Conservation (phyloP, 2,888 invertebrate species). For the Sepiola atlantica region DNA sequence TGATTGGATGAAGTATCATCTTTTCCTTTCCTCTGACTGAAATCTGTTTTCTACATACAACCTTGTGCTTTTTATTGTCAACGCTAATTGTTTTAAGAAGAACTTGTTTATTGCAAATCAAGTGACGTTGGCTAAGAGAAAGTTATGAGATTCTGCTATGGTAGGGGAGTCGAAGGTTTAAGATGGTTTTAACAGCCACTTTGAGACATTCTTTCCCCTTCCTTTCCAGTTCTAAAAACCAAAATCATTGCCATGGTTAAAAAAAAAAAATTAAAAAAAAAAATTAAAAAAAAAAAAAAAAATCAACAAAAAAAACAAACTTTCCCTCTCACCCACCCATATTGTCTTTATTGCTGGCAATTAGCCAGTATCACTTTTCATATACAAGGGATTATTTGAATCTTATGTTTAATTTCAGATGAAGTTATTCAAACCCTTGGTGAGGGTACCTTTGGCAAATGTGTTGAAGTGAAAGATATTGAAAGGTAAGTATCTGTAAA, state of each 20-base stretch:
- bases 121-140: background rate
- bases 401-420: constrained; percentile 81
- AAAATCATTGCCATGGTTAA: background rate
- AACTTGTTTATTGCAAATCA: background rate
- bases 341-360: constrained; percentile 13
- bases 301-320: too few species aligned
- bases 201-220: background rate
- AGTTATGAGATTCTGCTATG: background rate
- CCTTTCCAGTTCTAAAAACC: background rate
- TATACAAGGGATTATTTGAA: constrained; percentile 45
- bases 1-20: background rate
- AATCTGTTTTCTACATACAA: background rate
- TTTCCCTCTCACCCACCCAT: background rate
- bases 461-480: constrained; percentile 96
- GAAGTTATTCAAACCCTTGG: constrained; percentile 98
- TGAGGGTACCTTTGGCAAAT: constrained; percentile 99
- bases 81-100: background rate
- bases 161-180: background rate
- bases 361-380: constrained; percentile 36
- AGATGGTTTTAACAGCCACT: background rate
- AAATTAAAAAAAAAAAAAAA: too few species aligned
- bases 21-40: background rate
- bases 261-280: background rate
- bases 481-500: constrained; percentile 85
- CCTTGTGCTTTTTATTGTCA: background rate